phyloP scores from a whole-genome alignment of 2,113 vertebrate species.

The Corythaixoides concolor region DNA sequence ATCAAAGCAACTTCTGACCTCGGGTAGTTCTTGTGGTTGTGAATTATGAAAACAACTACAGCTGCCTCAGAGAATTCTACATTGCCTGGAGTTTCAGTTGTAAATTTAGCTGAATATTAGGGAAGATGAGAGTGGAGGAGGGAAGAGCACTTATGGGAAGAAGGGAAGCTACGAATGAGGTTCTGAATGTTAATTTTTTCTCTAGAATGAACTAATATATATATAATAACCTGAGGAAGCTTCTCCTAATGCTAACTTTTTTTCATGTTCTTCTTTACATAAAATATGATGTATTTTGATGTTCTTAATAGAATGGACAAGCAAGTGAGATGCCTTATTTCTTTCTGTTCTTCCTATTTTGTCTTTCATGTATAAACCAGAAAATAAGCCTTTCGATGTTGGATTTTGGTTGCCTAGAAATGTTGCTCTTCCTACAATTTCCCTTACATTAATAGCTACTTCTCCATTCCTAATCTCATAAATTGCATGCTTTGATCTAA shows the following conservation, averaged over 20 bases:
- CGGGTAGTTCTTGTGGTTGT: not conserved
- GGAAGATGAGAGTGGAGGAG: not conserved
- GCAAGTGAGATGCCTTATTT: not conserved
- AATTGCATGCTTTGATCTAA: not conserved
- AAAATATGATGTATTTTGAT: not conserved
- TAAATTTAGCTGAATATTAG: not conserved
- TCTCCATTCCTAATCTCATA: not conserved
- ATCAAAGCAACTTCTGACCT: not conserved
- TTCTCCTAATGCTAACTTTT: not conserved
- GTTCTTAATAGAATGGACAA: not conserved
- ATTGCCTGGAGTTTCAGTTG: not conserved
- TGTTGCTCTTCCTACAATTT: not conserved
- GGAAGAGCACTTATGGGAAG: not conserved
- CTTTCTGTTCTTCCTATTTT: not conserved
- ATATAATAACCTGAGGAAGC: not conserved
- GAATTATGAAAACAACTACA: not conserved
- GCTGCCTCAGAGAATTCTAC: not conserved
- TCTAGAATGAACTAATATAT: not conserved
- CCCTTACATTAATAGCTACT: not conserved
- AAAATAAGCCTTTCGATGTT: not conserved
- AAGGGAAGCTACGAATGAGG: not conserved
- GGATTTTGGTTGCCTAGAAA: not conserved
- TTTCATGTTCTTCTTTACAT: not conserved
- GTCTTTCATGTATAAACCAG: not conserved
- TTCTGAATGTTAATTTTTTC: not conserved